Evolutionary conservation across 2,888 invertebrate species (phyloP).

Genomic region (Sarcophaga rosellei): DNA sequence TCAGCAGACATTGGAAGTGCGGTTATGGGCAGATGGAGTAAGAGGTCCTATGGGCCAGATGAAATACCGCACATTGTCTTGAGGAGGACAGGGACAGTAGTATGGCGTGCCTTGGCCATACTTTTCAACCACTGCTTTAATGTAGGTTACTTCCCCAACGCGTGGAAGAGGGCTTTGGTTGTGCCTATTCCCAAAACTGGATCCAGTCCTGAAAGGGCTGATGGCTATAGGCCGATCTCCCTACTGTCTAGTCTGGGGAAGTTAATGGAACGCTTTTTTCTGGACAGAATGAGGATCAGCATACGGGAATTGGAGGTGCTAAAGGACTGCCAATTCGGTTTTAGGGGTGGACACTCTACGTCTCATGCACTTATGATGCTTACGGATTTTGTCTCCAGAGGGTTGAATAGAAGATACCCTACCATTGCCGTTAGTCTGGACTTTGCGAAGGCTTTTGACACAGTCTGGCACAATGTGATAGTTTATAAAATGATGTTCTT

Average conservation of each 20-base stretch:
- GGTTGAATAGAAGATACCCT: too few relatives aligned
- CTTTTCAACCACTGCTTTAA: too few relatives aligned
- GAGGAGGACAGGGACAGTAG: too few relatives aligned
- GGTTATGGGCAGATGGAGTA: not conserved
- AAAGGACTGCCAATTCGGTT: constrained; percentile 9
- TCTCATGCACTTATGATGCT: constrained; percentile 15
- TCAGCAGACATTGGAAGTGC: not conserved
- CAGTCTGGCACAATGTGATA: too few relatives aligned
- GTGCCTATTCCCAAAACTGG: not conserved
- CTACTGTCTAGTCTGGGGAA: constrained; percentile 5
- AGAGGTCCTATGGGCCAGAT: too few relatives aligned
- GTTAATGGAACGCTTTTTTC: too few relatives aligned
- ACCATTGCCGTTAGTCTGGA: too few relatives aligned
- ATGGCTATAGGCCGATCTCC: constrained; percentile 17
- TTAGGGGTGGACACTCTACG: not conserved
- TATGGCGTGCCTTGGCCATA: too few relatives aligned
- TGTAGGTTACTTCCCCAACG: not conserved
- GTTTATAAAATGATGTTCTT: too few relatives aligned
- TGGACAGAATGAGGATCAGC: not conserved
- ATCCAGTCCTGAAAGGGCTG: not conserved
- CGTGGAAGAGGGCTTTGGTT: too few relatives aligned
- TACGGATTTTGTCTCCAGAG: not conserved
- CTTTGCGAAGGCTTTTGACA: too few relatives aligned
- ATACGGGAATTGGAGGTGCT: not conserved
- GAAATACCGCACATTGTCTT: too few relatives aligned